Evolutionary conservation across 2,888 invertebrate species (phyloP).

Genomic region (Agrotis segetum): DNA sequence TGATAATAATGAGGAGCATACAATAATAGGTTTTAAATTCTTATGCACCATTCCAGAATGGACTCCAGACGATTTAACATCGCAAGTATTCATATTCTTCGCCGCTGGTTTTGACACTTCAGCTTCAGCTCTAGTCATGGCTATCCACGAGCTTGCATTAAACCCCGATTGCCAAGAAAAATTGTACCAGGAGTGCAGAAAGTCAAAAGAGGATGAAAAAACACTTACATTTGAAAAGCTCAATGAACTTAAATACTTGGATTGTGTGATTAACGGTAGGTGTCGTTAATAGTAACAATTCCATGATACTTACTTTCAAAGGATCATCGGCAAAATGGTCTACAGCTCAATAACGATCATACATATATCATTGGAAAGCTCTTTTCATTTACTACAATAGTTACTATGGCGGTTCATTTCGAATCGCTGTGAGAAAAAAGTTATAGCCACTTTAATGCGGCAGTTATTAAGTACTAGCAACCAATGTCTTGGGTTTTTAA

Average conservation of each 20-base stretch:
- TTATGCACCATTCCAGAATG: constrained; percentile 75
- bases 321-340: too few species aligned
- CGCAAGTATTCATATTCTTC: constrained; percentile 87
- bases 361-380: too few species aligned
- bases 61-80: constrained; percentile 79
- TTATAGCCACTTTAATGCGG: too few species aligned
- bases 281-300: background rate
- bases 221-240: constrained; percentile 75
- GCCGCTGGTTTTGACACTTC: constrained; percentile 86
- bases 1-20: too few species aligned
- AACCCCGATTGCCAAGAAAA: constrained; percentile 83
- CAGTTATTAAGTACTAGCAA: too few species aligned
- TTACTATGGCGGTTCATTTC: too few species aligned
- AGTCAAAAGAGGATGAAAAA: constrained; percentile 69
- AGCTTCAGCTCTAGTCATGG: constrained; percentile 79
- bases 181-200: constrained; percentile 79
- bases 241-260: constrained; percentile 79
- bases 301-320: too few species aligned
- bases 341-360: too few species aligned
- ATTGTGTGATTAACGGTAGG: constrained; percentile 80
- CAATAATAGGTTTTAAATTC: background rate
- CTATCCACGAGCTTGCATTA: constrained; percentile 83
- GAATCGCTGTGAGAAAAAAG: too few species aligned
- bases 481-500: too few species aligned
- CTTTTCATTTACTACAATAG: too few species aligned